Base-by-base conservation (phyloP, 2,888 invertebrate genomes). In the Listrodromus nycthemerus region DNA sequence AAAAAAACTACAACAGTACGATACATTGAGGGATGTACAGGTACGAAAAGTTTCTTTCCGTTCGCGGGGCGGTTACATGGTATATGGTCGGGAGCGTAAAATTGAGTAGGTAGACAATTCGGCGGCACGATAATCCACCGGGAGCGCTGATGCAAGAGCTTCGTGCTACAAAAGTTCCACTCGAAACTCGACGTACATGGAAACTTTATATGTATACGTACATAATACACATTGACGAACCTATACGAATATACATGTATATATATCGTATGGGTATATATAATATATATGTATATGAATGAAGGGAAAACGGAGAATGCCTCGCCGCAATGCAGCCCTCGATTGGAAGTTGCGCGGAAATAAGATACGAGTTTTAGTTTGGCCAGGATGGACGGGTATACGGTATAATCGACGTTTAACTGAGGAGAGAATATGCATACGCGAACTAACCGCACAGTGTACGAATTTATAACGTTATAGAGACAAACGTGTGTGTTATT, bases 321-420 rank as follows among this genome's bases (percentile, higher is more conserved):
- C 74, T 70, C 67, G 85, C 87, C 86, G 88, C 87, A 88, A 88
- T 88, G 88, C 87, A 88, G 87, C 85, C 81, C 82, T 85, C 85
- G 86, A 87, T 87, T 86, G 81, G 82, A 82, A 84, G 78, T 86
- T 82, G 65, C 63, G 71, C 70, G 58, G 82, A 84, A 79, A 85
- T 82, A 80, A 86, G 73, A 83, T 77, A 80, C 80, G 67, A 84
- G 78, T 79, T 79, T 80, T 27, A 61, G 61, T 61, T 61, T 75
- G 67, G 50, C 41, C 37, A 75, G 66, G 67, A 70, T 33, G 66
- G 61, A 37, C 48, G 19, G 66, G 55, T 30, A 48, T 4, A 65
- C 5, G n/a, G 78, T 70, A 48, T 63, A 77, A 77, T 58, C 67
- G 73, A 71, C 21, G 63, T 37, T 45, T 16, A 70, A 71, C 75